These are phyloP conservation scores for Proterorhinus semilunaris DNA, from an alignment of 2,113 vertebrate species.

Conservation along the genomic window DNA sequence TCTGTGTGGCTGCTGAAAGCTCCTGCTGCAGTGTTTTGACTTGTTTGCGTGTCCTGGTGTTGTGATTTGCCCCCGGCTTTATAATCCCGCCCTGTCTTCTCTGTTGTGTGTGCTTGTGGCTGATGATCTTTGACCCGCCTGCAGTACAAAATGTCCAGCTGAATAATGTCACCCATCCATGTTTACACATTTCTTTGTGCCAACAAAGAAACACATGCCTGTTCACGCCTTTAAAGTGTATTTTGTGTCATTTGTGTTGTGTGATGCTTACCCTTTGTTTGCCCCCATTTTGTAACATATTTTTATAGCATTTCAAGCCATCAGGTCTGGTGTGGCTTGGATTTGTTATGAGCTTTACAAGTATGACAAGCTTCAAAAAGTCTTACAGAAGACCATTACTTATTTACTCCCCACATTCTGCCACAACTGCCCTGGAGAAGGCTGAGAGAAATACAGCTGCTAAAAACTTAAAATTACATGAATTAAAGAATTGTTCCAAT, in stretches of 20 bases:
- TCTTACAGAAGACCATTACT: no score
- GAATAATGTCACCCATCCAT: neutral
- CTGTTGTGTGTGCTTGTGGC: neutral
- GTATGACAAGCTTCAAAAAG: no score
- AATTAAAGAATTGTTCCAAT: no score
- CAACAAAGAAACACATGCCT: constrained; percentile 25
- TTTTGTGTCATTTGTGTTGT: constrained; percentile 3
- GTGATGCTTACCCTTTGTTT: constrained; percentile 20
- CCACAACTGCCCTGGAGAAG: no score
- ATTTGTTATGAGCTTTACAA: no score
- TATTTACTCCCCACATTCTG: no score
- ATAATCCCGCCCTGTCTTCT: neutral
- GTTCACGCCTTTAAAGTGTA: constrained; percentile 11
- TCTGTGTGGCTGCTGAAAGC: constrained; percentile 35
- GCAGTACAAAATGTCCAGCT: neutral
- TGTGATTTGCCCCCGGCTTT: constrained; percentile 12
- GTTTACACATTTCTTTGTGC: constrained; percentile 32
- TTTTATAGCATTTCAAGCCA: no score
- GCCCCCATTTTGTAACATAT: no score
- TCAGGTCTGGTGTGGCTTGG: no score
- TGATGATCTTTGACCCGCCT: neutral
- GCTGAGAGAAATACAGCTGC: no score
- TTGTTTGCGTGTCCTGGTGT: constrained; percentile 22
- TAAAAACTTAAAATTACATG: no score
- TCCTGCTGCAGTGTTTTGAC: constrained; percentile 36